Conservation (phyloP, 2,888 invertebrate genomes). For the Metalampra italica region DNA sequence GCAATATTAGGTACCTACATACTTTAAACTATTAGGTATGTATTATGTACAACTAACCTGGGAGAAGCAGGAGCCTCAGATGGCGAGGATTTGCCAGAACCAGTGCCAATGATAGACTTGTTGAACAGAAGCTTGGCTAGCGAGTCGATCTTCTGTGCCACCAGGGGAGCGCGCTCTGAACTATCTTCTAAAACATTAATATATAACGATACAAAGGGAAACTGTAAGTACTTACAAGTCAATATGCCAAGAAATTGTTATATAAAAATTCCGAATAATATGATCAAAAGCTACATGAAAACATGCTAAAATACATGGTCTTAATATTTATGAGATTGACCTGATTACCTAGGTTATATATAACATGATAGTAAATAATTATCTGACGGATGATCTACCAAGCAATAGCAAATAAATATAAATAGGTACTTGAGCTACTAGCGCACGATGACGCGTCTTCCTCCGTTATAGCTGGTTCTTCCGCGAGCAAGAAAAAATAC, state of each 20-base stretch:
- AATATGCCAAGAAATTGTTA: neutral
- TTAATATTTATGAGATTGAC: too few relatives aligned
- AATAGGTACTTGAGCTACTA: constrained; percentile 52
- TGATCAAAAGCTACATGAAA: too few relatives aligned
- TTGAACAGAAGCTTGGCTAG: constrained; percentile 86
- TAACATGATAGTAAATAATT: too few relatives aligned
- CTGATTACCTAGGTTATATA: too few relatives aligned
- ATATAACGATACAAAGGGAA: neutral
- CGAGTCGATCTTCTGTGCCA: constrained; percentile 86
- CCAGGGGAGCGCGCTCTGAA: constrained; percentile 81
- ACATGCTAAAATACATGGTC: too few relatives aligned
- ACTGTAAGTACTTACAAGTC: neutral
- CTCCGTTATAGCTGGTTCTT: constrained; percentile 48
- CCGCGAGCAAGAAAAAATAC: constrained; percentile 38
- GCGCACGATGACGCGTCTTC: constrained; percentile 47
- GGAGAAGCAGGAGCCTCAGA: constrained; percentile 62
- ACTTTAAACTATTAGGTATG: neutral
- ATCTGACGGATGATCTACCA: too few relatives aligned
- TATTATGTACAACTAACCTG: constrained; percentile 33
- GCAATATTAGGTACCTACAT: too few relatives aligned
- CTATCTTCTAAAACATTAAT: constrained; percentile 52
- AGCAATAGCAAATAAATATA: neutral
- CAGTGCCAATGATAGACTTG: constrained; percentile 71
- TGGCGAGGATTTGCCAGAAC: constrained; percentile 68
- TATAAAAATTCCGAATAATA: too few relatives aligned